These are phyloP conservation scores for Habropoda laboriosa DNA, from an alignment of 1,140 invertebrate genomes.

Conservation along the genomic window DNA sequence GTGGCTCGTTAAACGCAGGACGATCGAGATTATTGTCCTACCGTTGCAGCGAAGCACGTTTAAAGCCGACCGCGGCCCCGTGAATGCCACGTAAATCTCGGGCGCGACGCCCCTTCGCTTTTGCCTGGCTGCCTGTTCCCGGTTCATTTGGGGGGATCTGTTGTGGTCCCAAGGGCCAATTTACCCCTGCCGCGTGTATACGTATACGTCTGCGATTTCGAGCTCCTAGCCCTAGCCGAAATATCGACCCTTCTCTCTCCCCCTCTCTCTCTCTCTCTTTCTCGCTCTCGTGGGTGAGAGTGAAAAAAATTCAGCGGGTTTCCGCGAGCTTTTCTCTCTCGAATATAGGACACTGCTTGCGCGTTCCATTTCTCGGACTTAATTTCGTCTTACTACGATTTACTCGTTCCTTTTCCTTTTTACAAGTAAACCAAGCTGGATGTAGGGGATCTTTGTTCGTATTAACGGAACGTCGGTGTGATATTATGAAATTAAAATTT, in stretches of 20 bases:
- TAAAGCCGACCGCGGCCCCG: background rate
- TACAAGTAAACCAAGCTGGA: no score
- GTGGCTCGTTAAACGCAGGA: slow-evolving; percentile 25
- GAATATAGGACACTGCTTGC: no score
- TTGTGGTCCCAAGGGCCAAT: slow-evolving; percentile 8
- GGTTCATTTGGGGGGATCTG: slow-evolving; percentile 3
- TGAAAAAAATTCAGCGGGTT: background rate
- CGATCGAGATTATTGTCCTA: slow-evolving; percentile 45
- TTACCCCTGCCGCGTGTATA: background rate
- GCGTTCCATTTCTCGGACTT: no score
- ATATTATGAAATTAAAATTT: no score
- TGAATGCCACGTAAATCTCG: slow-evolving; percentile 46
- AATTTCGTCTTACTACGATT: no score
- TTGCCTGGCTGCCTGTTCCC: background rate
- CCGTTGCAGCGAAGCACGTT: slow-evolving; percentile 1
- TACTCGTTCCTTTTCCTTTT: no score
- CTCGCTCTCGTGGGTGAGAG: background rate
- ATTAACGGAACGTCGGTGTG: no score
- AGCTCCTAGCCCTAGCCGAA: background rate
- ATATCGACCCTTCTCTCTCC: no score
- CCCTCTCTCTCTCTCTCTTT: no score
- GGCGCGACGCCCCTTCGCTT: slow-evolving; percentile 14
- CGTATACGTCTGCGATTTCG: background rate
- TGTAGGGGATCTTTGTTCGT: no score
- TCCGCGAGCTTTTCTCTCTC: no score